These are phyloP conservation scores for Ceriagrion tenellum DNA, from an alignment of 2,888 invertebrate species.

Conservation along the genomic window DNA sequence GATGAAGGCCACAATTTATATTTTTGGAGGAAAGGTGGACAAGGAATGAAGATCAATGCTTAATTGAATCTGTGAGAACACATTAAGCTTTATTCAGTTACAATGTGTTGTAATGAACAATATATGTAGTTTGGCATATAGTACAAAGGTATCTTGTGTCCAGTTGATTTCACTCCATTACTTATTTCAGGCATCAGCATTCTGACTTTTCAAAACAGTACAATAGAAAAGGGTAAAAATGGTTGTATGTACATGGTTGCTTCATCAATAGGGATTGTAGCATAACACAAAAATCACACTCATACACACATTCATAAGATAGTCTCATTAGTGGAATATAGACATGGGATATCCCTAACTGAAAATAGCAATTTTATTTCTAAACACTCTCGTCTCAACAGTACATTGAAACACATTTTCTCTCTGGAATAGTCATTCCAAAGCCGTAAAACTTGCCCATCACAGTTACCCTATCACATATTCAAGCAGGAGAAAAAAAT, in stretches of 20 bases:
- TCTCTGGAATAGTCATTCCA: not conserved
- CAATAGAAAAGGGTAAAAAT: not conserved
- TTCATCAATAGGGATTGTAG: not conserved
- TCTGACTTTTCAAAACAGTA: not conserved
- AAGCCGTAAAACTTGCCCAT: not conserved
- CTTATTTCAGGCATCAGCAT: not conserved
- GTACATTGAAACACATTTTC: not conserved
- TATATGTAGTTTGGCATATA: not conserved
- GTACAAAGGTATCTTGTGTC: not conserved
- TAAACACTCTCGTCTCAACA: not conserved
- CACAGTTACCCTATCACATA: constrained; percentile 29
- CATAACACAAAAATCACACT: not conserved
- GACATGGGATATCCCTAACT: not conserved
- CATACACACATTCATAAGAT: not conserved
- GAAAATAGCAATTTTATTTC: not conserved
- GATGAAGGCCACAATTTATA: too few relatives aligned
- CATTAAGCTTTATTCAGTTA: not conserved
- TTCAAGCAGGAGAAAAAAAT: not conserved
- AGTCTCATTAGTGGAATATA: not conserved
- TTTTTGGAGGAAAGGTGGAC: too few relatives aligned
- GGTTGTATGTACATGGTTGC: not conserved
- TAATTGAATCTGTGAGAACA: not conserved
- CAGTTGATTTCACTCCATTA: not conserved
- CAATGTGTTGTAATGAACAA: not conserved
- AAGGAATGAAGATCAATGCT: not conserved